Percentiles rank a stretch among this genome's conserved stretches.
phyloP scores from a whole-genome alignment of 2,888 invertebrate genomes.

The Chaitophorus viminalis region DNA sequence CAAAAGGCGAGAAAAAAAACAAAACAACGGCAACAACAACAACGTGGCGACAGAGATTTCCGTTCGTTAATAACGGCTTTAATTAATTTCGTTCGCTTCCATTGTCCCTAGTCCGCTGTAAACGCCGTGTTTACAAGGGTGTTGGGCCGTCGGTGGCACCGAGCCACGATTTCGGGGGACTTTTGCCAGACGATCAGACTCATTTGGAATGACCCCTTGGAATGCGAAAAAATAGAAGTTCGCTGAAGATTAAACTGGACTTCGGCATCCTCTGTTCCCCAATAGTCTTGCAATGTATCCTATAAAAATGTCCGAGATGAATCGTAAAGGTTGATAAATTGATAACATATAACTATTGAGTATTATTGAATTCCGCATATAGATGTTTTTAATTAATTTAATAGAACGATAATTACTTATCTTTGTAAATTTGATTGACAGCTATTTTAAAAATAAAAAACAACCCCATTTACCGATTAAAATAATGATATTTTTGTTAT shows the following conservation, averaged over 20 bases:
- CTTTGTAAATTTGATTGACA: too few relatives aligned
- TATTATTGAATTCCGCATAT: too few relatives aligned
- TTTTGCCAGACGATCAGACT: slow-evolving; percentile 59
- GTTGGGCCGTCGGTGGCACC: slow-evolving; percentile 55
- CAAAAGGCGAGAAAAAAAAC: slow-evolving; percentile 60
- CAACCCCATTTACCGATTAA: too few relatives aligned
- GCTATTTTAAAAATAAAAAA: too few relatives aligned
- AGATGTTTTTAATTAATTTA: too few relatives aligned
- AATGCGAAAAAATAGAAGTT: slow-evolving; percentile 45
- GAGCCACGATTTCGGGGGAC: slow-evolving; percentile 52
- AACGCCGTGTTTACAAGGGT: slow-evolving; percentile 61
- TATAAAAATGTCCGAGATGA: slow-evolving; percentile 21
- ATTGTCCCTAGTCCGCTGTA: slow-evolving; percentile 46
- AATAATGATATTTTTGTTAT: too few relatives aligned
- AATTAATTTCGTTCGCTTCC: slow-evolving; percentile 57
- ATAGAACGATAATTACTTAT: too few relatives aligned
- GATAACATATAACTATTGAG: too few relatives aligned
- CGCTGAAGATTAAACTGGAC: slow-evolving; percentile 56
- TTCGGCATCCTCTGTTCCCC: background rate
- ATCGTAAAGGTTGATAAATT: background rate
- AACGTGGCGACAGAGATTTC: slow-evolving; percentile 61
- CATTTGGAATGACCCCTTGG: slow-evolving; percentile 52
- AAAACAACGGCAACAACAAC: slow-evolving; percentile 41
- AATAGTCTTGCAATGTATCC: background rate
- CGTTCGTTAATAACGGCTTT: slow-evolving; percentile 60